Base-by-base conservation (phyloP, 2,113 vertebrate genomes). In the Muntiacus muntjak region DNA sequence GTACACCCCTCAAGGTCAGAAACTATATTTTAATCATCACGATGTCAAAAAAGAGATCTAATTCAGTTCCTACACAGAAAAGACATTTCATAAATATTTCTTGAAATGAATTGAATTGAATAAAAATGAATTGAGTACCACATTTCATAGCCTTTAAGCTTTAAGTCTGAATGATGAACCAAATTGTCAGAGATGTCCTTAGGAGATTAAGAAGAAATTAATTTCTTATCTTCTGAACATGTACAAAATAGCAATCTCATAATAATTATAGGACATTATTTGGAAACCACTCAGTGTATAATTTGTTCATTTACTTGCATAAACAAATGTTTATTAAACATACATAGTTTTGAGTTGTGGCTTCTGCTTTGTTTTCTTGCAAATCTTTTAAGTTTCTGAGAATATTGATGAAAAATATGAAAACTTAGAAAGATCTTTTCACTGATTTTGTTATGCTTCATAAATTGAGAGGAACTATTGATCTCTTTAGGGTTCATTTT, bases 31-130 rank as follows among this genome's bases (percentile, higher is more conserved):
- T 84, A 94, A 94, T 90, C n/a, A 89, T 64, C 54, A 40, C 54
- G 17, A 50, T 95, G 6, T 30, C 17, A 19, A 50, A 60, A 40
- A 89, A 97, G 86, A 13, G 54, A 64, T 87, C 30, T 81, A 83
- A 87, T 12, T 36, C 36, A 93, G 2, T 78, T 71, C 13, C 88
- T 71, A 47, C 17, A n/a, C 5, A 52, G 10, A 74, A 21, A 23
- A 89, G 25, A 45, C 16, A 62, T 74, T 94, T 94, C 50, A 89
- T 74, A 95, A 96, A 81, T 79, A 84, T 71, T 84, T 93, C 74
- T 62, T 93, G 45, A 95, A 84, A 67, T 92, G 52, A 94, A 52
- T n/a, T 89, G 54, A 94, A n/a, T 25, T 81, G 17, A 74, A 83
- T 45, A 6, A 74, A 78, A 96, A 90, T 83, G 50, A 91, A 62